Base-by-base conservation (phyloP, 2,113 vertebrate genomes). In the Antechinus stuartii region DNA sequence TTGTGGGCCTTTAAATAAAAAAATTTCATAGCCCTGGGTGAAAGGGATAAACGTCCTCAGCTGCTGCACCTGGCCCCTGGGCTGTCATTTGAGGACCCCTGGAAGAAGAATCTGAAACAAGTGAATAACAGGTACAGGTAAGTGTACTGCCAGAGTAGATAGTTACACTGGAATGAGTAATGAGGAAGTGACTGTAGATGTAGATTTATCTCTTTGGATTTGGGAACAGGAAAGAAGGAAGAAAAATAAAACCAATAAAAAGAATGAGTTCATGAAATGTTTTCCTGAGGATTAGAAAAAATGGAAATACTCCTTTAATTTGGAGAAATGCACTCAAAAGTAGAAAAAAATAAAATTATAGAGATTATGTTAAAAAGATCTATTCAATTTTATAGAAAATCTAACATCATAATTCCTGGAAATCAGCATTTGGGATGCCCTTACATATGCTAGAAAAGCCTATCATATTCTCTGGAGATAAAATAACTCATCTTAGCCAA, bases 401-500 rank as follows among this genome's bases (percentile, higher is more conserved):
- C 5, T 1, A 92, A 91, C 89, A 54, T 35, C 54, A 52, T 91
- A 47, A 27, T 84, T 89, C 26, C 76, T 89, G 68, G 26, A 93
- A 93, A 55, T 47, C 76, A 46, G 76, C 50, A 46, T 93, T 91
- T 53, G 89, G 91, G 61, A 46, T 76, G 84, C 9, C 68, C 30
- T 90, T 30, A 53, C 12, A 54, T 11, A 55, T 46, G 42, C 91
- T 92, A 96, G 93, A 95, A 94, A 97, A 96, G 95, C 54, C 91
- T 19, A 1, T 0, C 0, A 94, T 96, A 92, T 96, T 97, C 89
- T 94, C 94, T 93, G 90, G 97, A 98, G 96, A 97, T 46, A 76
- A 97, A 61, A 91, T 94, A 95, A 97, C 95, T 95, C 76, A 61
- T 94, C 0, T 0, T 50, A 96, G 89, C 89, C 68, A 55, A 57